A percentile compares a stretch with the other conserved stretches of the same genome.
Conservation (phyloP, 2,113 vertebrate genomes). For the Ceyx cyanopectus region DNA sequence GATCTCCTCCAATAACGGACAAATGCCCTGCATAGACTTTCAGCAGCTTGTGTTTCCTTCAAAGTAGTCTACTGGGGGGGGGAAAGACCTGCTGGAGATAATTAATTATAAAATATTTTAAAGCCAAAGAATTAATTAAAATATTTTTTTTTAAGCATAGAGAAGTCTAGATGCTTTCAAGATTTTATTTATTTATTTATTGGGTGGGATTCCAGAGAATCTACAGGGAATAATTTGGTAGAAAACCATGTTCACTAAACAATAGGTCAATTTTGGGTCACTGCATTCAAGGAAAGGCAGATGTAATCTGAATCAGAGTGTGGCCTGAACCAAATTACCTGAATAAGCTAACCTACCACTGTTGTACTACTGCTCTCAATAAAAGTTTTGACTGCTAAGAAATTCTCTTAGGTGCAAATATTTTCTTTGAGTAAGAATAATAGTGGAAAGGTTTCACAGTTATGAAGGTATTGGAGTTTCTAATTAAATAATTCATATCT, state of each 20-base stretch:
- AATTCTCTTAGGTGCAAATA: not conserved
- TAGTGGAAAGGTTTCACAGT: not conserved
- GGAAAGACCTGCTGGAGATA: not conserved
- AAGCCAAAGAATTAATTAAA: slow-evolving; percentile 40
- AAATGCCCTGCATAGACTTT: not conserved
- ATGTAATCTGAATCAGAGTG: not conserved
- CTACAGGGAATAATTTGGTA: not conserved
- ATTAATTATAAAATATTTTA: slow-evolving; percentile 12
- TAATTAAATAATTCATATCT: slow-evolving; percentile 54
- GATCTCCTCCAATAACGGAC: slow-evolving; percentile 25
- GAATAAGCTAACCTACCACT: not conserved
- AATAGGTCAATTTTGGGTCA: not conserved
- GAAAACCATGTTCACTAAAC: not conserved
- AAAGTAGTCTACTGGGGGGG: not conserved
- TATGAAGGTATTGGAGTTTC: slow-evolving; percentile 17
- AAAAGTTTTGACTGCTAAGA: not conserved
- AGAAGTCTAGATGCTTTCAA: not conserved
- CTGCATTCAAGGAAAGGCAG: not conserved
- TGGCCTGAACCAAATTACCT: not conserved
- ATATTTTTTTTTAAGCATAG: not conserved
- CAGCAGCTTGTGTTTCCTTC: slow-evolving; percentile 12
- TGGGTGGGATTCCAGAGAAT: not conserved
- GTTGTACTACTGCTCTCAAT: not conserved
- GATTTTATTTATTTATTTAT: not conserved
- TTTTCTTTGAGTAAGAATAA: not conserved